Evolutionary conservation across 2,797 vertebrate genomes (phyloP).

Genomic region (Meriones psammophilus): DNA sequence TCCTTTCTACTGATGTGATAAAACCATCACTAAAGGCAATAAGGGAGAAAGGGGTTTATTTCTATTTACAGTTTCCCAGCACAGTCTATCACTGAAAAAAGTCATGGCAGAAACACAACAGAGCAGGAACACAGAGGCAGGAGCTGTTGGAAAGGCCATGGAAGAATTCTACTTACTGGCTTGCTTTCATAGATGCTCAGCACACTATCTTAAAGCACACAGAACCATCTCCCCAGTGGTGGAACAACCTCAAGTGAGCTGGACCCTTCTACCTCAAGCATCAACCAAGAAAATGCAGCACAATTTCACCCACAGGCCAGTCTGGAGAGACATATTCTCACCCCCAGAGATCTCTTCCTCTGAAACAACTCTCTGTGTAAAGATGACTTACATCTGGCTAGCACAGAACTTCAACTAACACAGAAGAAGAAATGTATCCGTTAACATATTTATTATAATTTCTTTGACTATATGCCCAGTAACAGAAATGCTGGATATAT

Average conservation of each 20-base stretch:
- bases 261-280: not conserved
- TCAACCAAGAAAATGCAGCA: not conserved
- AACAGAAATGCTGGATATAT: not conserved
- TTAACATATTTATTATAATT: not conserved
- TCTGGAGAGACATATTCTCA: no score
- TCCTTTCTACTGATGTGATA: no score
- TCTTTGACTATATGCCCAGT: not conserved
- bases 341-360: not conserved
- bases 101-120: not conserved
- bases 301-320: not conserved
- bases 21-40: not conserved
- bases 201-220: not conserved
- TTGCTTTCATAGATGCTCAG: not conserved
- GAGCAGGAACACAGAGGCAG: not conserved
- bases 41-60: not conserved
- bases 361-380: not conserved
- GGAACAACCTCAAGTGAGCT: not conserved
- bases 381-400: not conserved
- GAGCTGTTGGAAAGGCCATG: not conserved
- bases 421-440: not conserved
- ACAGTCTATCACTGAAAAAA: not conserved
- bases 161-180: not conserved
- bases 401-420: not conserved
- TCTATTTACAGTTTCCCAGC: not conserved
- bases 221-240: not conserved